Evolutionary conservation across 1,140 invertebrate species (phyloP), one percentile per base, ranked within the genome.

Genomic region (Scaptomyza hsui): DNA sequence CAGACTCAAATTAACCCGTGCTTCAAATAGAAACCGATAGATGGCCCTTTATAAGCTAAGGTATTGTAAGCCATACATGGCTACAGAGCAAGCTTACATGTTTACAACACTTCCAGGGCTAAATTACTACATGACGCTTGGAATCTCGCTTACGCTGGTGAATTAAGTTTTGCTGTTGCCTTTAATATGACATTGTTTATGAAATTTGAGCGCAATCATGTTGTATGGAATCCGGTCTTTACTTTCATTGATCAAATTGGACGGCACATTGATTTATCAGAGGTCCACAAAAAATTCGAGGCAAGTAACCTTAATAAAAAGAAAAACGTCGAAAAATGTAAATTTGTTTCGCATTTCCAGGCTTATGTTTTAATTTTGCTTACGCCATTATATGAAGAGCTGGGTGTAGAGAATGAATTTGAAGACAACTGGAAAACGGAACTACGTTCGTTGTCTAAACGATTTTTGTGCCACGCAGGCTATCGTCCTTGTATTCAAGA

Each of bases 201-300:
- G 62, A 94, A 93, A 74, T 92, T 93, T 21, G 95, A 96, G 89
- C 93, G 94, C 12, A 93, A 95, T 53, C 94, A 95, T 64, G 90
- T 96, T 0, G 95, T 96, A 0, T 96, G 95, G 95, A 94, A 95
- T 78, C 94, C 95, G 1, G 93, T 95, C 1, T 96, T 96, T 82
- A 95, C 95, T 6, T 95, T 96, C 93, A 95, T 96, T 26, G 95
- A 96, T 89, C 95, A 96, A 71, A 93, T 96, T 32, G 94, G 95
- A 21, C 93, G 94, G 63, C 94, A 95, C 56, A 94, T 96, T 67
- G 94, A 95, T 63, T 94, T 94, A 74, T 92, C 93, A 1, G 91
- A 92, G 2, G 93, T 95, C 1, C 93, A 94, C 41, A 91, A 92
- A 10, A 95, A 95, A 89, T 96, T 96, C 75, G 92, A 95, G 92